Percentiles rank a stretch among this genome's conserved stretches.
Conservation (phyloP, 2,888 invertebrate genomes). For the Trypoxylon attenuatum region DNA sequence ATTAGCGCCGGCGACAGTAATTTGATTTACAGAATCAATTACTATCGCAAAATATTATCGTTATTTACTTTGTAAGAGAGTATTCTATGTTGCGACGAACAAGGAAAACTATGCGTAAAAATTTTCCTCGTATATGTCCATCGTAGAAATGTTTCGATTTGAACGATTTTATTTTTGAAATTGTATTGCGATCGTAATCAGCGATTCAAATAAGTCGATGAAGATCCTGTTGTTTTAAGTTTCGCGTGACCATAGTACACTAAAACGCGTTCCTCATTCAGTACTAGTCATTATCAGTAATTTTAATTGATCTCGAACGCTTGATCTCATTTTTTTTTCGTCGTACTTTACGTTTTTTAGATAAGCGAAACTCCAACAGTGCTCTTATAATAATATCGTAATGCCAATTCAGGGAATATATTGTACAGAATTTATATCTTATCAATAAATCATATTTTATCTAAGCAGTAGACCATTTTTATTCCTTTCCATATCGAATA, state of each 20-base stretch:
- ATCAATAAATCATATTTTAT: constrained; percentile 72
- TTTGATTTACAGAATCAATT: too few relatives aligned
- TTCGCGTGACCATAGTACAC: constrained; percentile 19
- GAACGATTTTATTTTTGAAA: neutral
- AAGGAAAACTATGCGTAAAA: constrained; percentile 35
- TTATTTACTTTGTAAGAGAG: constrained; percentile 72
- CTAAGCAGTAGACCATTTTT: too few relatives aligned
- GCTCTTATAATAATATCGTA: constrained; percentile 67
- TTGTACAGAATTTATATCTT: constrained; percentile 69
- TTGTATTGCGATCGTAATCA: neutral
- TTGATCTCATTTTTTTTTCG: constrained; percentile 58
- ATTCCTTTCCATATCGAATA: neutral
- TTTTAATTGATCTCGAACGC: constrained; percentile 59
- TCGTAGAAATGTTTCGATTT: constrained; percentile 6
- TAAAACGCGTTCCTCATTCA: constrained; percentile 65
- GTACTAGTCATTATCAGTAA: constrained; percentile 69
- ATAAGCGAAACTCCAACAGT: constrained; percentile 59
- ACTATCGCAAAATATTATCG: constrained; percentile 56
- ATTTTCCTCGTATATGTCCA: constrained; percentile 6
- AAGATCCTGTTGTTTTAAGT: neutral
- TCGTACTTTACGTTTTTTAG: constrained; percentile 21
- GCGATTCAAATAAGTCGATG: neutral
- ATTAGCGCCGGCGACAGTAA: neutral
- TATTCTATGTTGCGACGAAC: constrained; percentile 60
- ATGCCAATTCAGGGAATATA: constrained; percentile 64